Conservation (phyloP, 2,113 vertebrate genomes). For the Leptodactylus fuscus region DNA sequence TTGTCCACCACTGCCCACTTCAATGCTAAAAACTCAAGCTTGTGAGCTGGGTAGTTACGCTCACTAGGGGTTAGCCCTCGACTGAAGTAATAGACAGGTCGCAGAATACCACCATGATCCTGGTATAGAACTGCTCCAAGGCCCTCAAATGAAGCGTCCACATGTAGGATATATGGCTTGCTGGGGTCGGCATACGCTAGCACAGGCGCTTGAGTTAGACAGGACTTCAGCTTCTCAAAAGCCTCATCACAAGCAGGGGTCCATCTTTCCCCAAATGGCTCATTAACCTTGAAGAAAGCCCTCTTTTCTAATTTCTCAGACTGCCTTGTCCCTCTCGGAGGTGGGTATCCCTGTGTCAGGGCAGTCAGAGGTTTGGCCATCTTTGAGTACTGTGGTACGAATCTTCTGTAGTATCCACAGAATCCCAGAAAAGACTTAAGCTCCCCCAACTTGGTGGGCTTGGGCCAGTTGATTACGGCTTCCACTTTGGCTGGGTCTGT, state of each 20-base stretch:
- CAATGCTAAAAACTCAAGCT: no score
- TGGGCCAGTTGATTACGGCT: background rate
- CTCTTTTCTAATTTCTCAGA: background rate
- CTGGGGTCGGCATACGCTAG: background rate
- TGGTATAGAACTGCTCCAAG: background rate
- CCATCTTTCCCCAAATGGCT: background rate
- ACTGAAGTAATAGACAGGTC: no score
- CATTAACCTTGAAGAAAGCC: background rate
- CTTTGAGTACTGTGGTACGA: no score
- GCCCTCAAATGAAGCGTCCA: background rate
- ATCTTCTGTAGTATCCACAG: no score
- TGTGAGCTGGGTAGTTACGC: no score
- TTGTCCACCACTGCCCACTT: no score
- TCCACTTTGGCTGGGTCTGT: background rate
- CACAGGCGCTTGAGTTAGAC: background rate
- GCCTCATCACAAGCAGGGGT: background rate
- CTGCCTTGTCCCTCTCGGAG: no score
- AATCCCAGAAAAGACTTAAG: no score
- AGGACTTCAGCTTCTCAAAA: background rate
- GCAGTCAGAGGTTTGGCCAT: no score
- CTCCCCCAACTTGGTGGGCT: no score
- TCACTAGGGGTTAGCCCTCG: no score
- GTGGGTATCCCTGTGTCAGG: no score
- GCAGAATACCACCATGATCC: background rate
- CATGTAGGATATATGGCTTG: background rate